Evolutionary conservation across 2,797 vertebrate species (phyloP).

Genomic region (Ciconia nigra): DNA sequence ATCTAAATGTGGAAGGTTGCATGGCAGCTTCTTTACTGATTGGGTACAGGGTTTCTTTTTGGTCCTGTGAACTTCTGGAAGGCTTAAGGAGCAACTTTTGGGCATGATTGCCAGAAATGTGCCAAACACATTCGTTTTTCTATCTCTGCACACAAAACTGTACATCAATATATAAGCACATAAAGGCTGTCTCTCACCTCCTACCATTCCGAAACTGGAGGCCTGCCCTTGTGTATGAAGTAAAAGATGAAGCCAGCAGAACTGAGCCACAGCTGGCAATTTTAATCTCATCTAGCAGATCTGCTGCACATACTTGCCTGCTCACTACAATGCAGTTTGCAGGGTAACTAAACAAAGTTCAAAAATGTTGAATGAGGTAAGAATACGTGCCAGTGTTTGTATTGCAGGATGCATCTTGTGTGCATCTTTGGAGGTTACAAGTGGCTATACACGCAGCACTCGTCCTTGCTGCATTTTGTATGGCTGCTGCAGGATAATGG

Average conservation of each 20-base stretch:
- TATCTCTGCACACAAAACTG: not conserved
- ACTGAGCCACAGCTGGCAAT: not conserved
- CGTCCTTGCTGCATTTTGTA: rapidly evolving
- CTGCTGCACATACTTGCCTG: rapidly evolving
- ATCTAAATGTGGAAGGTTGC: not conserved
- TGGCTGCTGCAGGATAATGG: not conserved
- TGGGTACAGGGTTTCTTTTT: not conserved
- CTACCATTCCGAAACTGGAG: not conserved
- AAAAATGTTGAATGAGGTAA: not conserved
- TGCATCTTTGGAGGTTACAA: too few relatives aligned
- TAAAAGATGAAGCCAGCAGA: not conserved
- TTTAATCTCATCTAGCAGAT: not conserved
- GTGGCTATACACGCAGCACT: rapidly evolving
- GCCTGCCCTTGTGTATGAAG: not conserved
- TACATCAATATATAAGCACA: not conserved
- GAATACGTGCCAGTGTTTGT: not conserved
- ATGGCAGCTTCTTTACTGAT: not conserved
- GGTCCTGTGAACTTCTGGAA: not conserved
- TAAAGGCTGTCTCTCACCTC: not conserved
- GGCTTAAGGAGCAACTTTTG: not conserved
- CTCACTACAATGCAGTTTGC: not conserved
- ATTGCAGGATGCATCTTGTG: not conserved
- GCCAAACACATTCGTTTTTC: not conserved
- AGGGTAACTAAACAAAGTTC: not conserved
- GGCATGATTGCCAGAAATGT: not conserved